Evolutionary conservation across 2,797 vertebrate genomes (phyloP).

Genomic region (Scomberomorus guttatus): DNA sequence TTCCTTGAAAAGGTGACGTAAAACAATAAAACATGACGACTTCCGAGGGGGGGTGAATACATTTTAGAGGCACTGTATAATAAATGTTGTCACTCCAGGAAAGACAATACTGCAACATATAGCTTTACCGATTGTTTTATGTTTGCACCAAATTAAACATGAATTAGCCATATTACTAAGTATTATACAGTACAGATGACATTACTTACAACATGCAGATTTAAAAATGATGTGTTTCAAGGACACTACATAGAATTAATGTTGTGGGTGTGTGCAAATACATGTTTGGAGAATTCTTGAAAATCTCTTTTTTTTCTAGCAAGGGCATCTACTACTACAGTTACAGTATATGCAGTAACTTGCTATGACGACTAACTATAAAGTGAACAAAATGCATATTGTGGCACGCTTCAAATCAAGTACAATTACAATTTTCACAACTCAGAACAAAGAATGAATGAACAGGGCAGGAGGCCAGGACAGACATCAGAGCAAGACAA

Average conservation of each 20-base stretch:
- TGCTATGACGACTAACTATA: neutral
- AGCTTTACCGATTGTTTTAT: neutral
- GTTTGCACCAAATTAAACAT: neutral
- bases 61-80: neutral
- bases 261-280: neutral
- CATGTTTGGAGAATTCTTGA: neutral
- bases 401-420: neutral
- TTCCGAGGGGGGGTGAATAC: no score
- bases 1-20: fast-evolving
- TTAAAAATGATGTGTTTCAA: no score
- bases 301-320: neutral
- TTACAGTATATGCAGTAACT: neutral
- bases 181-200: neutral
- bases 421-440: neutral
- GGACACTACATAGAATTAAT: no score
- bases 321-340: neutral
- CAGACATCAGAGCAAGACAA: no score
- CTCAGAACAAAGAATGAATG: neutral
- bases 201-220: neutral
- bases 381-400: neutral
- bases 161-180: no score
- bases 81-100: neutral
- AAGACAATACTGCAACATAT: neutral
- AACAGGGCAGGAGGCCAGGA: neutral
- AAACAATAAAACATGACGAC: no score